Conservation (phyloP, 64 coral and sea anemone genomes). For the Dendronephthya gigantea region DNA sequence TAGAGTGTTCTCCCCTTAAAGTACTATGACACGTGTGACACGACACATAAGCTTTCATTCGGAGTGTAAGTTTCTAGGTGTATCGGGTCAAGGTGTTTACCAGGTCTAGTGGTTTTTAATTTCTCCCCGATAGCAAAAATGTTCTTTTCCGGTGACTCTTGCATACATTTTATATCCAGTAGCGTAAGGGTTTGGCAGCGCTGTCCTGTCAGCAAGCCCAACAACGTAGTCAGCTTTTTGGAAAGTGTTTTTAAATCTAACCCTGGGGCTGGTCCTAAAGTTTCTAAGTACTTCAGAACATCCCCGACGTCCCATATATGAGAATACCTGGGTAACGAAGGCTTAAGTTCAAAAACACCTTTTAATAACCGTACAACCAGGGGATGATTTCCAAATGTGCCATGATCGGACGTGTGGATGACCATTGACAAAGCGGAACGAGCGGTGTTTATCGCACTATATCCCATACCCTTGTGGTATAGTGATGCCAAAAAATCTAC, state of each 20-base stretch:
- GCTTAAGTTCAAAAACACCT: slow-evolving; percentile 34
- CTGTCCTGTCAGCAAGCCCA: slow-evolving; percentile 19
- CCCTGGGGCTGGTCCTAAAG: not conserved
- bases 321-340: slow-evolving; percentile 33
- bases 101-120: slow-evolving; percentile 28
- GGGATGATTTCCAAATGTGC: slow-evolving; percentile 24
- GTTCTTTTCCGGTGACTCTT: not conserved
- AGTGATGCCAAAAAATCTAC: slow-evolving; percentile 33
- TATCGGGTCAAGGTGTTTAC: slow-evolving; percentile 23
- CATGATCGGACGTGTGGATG: not conserved
- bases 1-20: not conserved
- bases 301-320: slow-evolving; percentile 22
- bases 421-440: slow-evolving; percentile 20
- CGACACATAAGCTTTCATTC: slow-evolving; percentile 12
- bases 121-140: slow-evolving; percentile 29
- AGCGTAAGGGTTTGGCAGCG: slow-evolving; percentile 16
- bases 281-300: slow-evolving; percentile 5
- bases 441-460: slow-evolving; percentile 43
- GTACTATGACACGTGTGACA: not conserved
- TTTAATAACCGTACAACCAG: slow-evolving; percentile 28
- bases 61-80: not conserved
- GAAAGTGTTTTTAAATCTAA: slow-evolving; percentile 2
- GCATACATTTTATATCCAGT: slow-evolving; percentile 18
- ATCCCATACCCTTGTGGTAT: slow-evolving; percentile 20
- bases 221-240: slow-evolving; percentile 18